Conservation (phyloP, 2,888 invertebrate genomes). For the Limenitis camilla region DNA sequence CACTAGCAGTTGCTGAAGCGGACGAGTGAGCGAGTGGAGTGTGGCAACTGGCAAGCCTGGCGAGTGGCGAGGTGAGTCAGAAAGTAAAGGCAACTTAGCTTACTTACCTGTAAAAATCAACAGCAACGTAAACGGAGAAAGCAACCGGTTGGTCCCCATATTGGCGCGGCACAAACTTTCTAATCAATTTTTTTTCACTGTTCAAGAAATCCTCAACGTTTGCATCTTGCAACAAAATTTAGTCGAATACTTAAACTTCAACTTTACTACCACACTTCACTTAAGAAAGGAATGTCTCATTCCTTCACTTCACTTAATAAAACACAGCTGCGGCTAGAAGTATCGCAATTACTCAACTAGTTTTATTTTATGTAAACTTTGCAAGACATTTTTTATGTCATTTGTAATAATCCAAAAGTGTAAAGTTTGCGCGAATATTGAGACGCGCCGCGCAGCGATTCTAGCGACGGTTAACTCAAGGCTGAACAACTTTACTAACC, state of each 20-base stretch:
- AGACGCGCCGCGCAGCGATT: constrained; percentile 40
- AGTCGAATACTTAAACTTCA: constrained; percentile 44
- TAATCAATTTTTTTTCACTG: constrained; percentile 44
- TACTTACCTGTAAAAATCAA: constrained; percentile 70
- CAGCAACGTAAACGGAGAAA: constrained; percentile 66
- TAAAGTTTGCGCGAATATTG: constrained; percentile 41
- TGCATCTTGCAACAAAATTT: constrained; percentile 53
- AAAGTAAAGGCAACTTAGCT: constrained; percentile 45
- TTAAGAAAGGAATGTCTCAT: constrained; percentile 30
- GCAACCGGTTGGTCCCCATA: constrained; percentile 61
- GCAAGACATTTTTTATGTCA: constrained; percentile 11
- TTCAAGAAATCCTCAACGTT: constrained; percentile 49
- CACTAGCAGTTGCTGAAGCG: constrained; percentile 13
- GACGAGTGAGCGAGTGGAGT: too few species aligned
- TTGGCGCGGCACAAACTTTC: constrained; percentile 52
- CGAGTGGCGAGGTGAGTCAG: constrained; percentile 48
- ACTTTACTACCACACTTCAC: constrained; percentile 42
- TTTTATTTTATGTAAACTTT: constrained; percentile 5
- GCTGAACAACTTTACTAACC: constrained; percentile 34
- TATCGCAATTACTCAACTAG: constrained; percentile 1
- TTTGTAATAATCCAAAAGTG: constrained; percentile 40
- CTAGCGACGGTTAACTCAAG: constrained; percentile 59
- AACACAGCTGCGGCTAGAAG: constrained; percentile 2
- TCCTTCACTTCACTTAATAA: constrained; percentile 16
- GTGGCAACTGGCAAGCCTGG: constrained; percentile 6